Percentiles rank a stretch among this genome's conserved stretches.
Evolutionary conservation across 2,113 vertebrate species (phyloP).

Genomic region (Chionis minor): DNA sequence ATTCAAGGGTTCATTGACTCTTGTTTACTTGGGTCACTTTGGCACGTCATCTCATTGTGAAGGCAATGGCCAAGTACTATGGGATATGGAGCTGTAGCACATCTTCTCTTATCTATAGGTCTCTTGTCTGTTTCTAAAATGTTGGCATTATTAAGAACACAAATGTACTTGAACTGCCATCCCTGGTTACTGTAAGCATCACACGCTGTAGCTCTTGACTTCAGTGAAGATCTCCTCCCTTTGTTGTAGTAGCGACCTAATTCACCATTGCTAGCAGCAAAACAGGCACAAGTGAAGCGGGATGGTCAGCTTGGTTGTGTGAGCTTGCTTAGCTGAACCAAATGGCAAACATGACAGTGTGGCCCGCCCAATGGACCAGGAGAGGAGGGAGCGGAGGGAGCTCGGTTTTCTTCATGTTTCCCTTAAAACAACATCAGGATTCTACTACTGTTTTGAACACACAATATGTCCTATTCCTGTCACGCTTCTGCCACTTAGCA

Average conservation of each 20-base stretch:
- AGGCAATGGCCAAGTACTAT: neutral
- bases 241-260: neutral
- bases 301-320: neutral
- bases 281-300: neutral
- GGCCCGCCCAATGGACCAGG: neutral
- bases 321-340: neutral
- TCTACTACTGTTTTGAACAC: neutral
- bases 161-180: neutral
- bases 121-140: neutral
- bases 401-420: neutral
- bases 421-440: neutral
- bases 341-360: neutral
- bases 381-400: neutral
- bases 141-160: neutral
- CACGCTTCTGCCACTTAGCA: neutral
- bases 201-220: rapidly evolving
- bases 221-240: neutral
- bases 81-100: neutral
- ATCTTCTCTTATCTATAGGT: neutral
- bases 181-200: neutral
- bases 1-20: neutral
- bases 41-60: neutral
- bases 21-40: neutral
- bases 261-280: neutral
- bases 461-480: neutral